Percentiles rank a stretch among this genome's conserved stretches.
These are phyloP conservation scores for Remorina albescens DNA, from an alignment of 2,797 vertebrate species.

Conservation along the genomic window DNA sequence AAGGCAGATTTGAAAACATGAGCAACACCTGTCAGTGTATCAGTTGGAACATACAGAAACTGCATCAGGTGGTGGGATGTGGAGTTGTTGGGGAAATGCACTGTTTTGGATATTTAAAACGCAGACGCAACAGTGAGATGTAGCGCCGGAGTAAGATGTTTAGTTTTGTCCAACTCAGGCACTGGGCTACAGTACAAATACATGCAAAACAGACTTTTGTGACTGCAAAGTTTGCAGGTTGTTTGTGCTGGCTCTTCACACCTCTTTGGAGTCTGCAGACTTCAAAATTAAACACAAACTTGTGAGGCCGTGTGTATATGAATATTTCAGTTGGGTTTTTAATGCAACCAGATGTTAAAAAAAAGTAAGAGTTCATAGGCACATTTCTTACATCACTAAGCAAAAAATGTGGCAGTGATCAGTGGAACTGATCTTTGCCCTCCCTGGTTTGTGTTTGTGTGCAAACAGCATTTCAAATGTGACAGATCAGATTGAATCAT, in stretches of 20 bases:
- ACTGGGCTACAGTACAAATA: constrained; percentile 17
- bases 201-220: constrained; percentile 34
- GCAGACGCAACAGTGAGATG: not conserved
- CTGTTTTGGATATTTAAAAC: constrained; percentile 4
- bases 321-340: not conserved
- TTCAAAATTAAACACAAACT: too few species aligned
- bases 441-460: not conserved
- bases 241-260: not conserved
- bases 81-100: not conserved
- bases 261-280: not conserved
- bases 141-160: not conserved
- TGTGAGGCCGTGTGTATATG: not conserved
- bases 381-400: not conserved
- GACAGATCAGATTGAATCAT: constrained; percentile 14
- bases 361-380: not conserved
- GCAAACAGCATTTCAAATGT: not conserved
- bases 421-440: not conserved
- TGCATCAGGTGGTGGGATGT: not conserved
- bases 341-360: not conserved
- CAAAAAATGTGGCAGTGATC: not conserved
- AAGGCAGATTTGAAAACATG: not conserved
- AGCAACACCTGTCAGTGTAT: not conserved
- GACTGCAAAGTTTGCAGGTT: constrained; percentile 6
- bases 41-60: not conserved
- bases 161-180: constrained; percentile 5